These are phyloP conservation scores for Tenthredo scrophulariae DNA, from an alignment of 2,888 invertebrate species.

Conservation along the genomic window DNA sequence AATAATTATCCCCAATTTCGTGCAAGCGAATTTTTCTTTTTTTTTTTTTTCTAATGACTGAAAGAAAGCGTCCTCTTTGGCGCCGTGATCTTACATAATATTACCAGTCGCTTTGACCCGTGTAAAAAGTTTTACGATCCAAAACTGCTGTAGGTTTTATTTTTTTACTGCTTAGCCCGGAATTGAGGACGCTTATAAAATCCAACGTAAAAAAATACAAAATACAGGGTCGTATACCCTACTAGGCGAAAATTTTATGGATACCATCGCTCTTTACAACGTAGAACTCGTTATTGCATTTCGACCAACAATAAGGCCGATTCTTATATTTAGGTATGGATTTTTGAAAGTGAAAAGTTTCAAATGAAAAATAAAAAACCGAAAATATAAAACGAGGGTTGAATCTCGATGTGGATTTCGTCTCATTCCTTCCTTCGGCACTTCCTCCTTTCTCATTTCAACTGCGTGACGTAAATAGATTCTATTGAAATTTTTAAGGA, in stretches of 20 bases:
- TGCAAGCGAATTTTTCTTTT: background rate
- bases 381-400: slow-evolving; percentile 4
- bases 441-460: background rate
- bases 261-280: background rate
- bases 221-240: background rate
- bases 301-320: background rate
- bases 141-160: slow-evolving; percentile 3
- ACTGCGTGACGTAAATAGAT: slow-evolving; percentile 4
- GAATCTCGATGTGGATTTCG: slow-evolving; percentile 14
- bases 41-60: background rate
- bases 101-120: slow-evolving; percentile 28
- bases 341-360: background rate
- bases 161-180: slow-evolving; percentile 21
- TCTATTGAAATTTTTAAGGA: background rate
- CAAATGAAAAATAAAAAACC: background rate
- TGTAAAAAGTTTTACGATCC: slow-evolving; percentile 20
- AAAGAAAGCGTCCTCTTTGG: background rate
- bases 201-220: background rate
- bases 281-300: slow-evolving; percentile 15
- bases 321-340: background rate
- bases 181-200: slow-evolving; percentile 43
- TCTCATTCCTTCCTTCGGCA: slow-evolving; percentile 16
- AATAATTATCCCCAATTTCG: background rate
- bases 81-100: slow-evolving; percentile 17
- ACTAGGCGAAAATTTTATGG: slow-evolving; percentile 27